A percentile compares a stretch with the other conserved stretches of the same genome.
These are phyloP conservation scores for Pandion haliaetus DNA, from an alignment of 2,113 vertebrate species.

Conservation along the genomic window DNA sequence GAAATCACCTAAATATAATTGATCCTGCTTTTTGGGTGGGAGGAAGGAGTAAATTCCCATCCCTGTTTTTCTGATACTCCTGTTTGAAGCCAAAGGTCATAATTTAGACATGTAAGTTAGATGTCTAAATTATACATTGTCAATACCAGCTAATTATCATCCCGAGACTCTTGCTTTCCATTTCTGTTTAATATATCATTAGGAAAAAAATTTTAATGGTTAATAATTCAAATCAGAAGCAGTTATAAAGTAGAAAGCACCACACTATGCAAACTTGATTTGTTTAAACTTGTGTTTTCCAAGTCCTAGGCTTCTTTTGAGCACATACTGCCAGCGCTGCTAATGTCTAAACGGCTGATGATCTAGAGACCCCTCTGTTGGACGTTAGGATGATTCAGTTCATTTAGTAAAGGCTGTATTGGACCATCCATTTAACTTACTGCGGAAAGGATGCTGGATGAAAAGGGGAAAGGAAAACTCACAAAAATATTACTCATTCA, in stretches of 20 bases:
- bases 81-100: neutral
- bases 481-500: conserved; percentile 12
- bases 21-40: neutral
- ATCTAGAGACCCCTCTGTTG: neutral
- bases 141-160: neutral
- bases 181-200: neutral
- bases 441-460: neutral
- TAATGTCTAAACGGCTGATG: neutral
- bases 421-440: neutral
- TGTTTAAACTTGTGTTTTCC: neutral
- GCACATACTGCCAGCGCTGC: neutral
- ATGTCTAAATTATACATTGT: neutral
- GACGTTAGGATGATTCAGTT: neutral
- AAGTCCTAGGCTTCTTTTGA: neutral
- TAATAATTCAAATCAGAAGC: neutral
- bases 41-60: neutral
- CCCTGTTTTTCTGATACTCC: neutral
- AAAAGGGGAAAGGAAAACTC: neutral
- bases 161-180: neutral
- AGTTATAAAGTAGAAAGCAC: neutral
- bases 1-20: neutral
- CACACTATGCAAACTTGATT: neutral
- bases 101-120: neutral
- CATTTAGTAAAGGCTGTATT: neutral
- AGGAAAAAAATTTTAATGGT: neutral